Evolutionary conservation across 2,113 vertebrate species (phyloP), one percentile per base, ranked within the genome.

Genomic region (Chroicocephalus ridibundus): DNA sequence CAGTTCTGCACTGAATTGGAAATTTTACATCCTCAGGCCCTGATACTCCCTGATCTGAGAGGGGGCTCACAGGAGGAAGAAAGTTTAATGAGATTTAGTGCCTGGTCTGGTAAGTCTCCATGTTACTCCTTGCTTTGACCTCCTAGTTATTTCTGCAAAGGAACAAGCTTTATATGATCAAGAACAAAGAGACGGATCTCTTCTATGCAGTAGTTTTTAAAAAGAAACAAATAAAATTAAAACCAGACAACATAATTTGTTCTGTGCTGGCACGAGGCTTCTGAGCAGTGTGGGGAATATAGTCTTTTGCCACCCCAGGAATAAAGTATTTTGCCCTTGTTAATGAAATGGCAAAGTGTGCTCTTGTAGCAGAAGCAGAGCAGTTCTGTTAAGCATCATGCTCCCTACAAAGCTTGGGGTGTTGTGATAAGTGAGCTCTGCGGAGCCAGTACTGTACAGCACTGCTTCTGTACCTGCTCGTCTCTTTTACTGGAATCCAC

Each of bases 391-490:
- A 27, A 90, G 29, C 11, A 38, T 26, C 38, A 29, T 2, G 2
- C 32, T 46, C 27, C 49, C 20, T 54, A 15, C 4, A 26, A 27
- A 77, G 44, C 2, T 0, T 5, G 15, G 21, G 20, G 57, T 21
- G 34, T n/a, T 34, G 64, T 21, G 65, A 3, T 17, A 25, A 19
- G 46, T 5, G 79, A 92, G 46, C 51, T 75, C 46, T 88, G 52
- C 57, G 32, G 75, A 71, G 65, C 22, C 69, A 42, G 49, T 2
- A 1, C 32, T 22, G 42, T 10, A 3, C 5, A 5, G 81, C 77
- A 49, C 26, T 72, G 21, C 62, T 3, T 88, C 52, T 55, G 54
- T 51, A 40, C 13, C 3, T 8, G 2, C 40, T 66, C 0, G 0
- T 34, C 22, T 74, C 11, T 34, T 25, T 34, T 31, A 10, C 20